These are phyloP conservation scores for Rotaria macrura DNA, from an alignment of 2,888 invertebrate genomes.

Conservation along the genomic window DNA sequence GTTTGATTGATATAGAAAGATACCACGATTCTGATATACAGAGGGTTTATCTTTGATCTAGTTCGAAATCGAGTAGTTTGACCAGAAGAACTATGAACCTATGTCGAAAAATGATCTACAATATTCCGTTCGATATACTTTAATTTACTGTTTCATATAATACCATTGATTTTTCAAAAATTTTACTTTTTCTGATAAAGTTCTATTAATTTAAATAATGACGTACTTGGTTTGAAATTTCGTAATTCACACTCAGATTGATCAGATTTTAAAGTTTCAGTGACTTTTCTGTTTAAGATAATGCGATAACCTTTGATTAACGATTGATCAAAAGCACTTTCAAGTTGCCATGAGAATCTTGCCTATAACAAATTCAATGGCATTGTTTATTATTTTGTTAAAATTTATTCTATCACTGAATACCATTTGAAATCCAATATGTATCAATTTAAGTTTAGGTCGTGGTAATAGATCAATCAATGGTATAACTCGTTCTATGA, in stretches of 20 bases:
- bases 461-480: background rate
- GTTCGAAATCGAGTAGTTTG: too few relatives aligned
- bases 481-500: background rate
- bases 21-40: too few relatives aligned
- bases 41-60: too few relatives aligned
- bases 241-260: background rate
- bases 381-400: too few relatives aligned
- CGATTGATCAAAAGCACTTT: background rate
- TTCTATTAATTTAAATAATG: background rate
- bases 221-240: background rate
- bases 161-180: too few relatives aligned
- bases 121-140: too few relatives aligned
- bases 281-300: background rate
- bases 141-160: too few relatives aligned
- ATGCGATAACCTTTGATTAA: background rate
- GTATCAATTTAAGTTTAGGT: background rate
- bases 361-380: background rate
- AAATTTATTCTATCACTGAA: background rate
- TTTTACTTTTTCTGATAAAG: too few relatives aligned
- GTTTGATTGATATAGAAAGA: too few relatives aligned
- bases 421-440: background rate
- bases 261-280: background rate
- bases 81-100: too few relatives aligned
- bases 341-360: background rate
- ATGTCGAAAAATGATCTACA: too few relatives aligned